These are phyloP conservation scores for Sterrhoptilus dennistouni DNA, from an alignment of 2,113 vertebrate genomes.

Conservation along the genomic window DNA sequence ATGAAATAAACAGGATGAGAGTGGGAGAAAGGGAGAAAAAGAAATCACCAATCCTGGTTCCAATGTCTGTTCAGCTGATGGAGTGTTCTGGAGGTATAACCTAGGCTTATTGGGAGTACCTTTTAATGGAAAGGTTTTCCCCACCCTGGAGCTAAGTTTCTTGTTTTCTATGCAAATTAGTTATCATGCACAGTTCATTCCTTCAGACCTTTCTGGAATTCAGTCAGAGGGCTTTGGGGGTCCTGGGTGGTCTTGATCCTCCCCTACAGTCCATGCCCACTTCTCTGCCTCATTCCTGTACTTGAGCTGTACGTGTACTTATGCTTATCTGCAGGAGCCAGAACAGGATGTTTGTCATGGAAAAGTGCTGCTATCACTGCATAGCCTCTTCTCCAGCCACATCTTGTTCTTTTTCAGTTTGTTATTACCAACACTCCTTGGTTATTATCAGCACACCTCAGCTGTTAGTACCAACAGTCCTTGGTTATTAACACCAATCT, in stretches of 20 bases:
- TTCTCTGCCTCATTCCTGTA: background rate
- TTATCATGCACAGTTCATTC: background rate
- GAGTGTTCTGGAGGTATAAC: background rate
- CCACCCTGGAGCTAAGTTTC: background rate
- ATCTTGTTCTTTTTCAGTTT: background rate
- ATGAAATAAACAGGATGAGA: background rate
- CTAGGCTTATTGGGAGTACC: background rate
- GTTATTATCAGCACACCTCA: background rate
- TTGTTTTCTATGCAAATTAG: background rate
- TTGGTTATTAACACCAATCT: background rate
- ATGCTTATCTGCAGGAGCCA: background rate
- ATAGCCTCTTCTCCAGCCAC: background rate
- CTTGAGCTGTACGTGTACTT: background rate
- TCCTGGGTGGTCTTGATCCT: background rate
- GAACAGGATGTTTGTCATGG: background rate
- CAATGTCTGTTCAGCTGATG: background rate
- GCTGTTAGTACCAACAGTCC: background rate
- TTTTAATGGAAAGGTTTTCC: background rate
- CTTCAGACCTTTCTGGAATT: background rate
- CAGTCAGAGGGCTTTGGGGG: accelerated
- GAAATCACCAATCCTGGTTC: background rate
- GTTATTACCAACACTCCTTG: background rate
- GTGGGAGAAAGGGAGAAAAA: background rate
- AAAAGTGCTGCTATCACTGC: background rate
- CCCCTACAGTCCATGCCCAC: no score